Percentiles rank a stretch among this genome's conserved stretches.
phyloP scores from a whole-genome alignment of 92 coral and sea anemone genomes.

The Metridium senile region DNA sequence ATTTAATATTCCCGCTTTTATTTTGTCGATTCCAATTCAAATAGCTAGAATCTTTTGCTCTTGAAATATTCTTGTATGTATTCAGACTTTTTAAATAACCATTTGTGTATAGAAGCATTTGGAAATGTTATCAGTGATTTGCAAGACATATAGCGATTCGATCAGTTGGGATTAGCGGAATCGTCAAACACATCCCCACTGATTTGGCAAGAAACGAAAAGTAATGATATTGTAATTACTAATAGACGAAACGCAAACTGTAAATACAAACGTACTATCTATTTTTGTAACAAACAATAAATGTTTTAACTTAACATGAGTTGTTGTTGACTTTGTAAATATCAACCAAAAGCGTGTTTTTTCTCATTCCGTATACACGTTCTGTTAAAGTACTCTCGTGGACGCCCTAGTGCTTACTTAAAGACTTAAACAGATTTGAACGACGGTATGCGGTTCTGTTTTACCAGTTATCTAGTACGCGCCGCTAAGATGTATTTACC shows the following conservation, averaged over 20 bases:
- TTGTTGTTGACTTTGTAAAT: conserved; percentile 26
- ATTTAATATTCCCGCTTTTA: no score
- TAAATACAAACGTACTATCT: conserved; percentile 3
- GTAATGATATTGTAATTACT: conserved; percentile 1
- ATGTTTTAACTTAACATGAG: not conserved
- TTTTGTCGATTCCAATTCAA: no score
- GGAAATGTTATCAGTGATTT: conserved; percentile 12
- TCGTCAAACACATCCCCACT: conserved; percentile 21
- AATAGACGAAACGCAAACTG: not conserved
- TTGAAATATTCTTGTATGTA: no score
- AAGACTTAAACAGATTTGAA: conserved; percentile 31
- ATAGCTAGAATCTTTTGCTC: no score
- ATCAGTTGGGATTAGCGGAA: conserved; percentile 16
- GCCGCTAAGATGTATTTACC: not conserved
- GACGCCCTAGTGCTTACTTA: conserved; percentile 41
- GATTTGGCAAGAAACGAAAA: not conserved
- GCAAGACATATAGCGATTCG: not conserved
- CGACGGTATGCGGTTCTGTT: conserved; percentile 19
- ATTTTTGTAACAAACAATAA: conserved; percentile 12
- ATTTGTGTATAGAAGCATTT: not conserved
- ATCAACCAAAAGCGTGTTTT: conserved; percentile 16
- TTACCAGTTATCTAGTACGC: not conserved
- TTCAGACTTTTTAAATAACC: not conserved
- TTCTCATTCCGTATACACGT: conserved; percentile 18
- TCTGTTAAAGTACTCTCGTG: conserved; percentile 25